Evolutionary conservation across 2,113 vertebrate genomes (phyloP), one percentile per base, ranked within the genome.

Genomic region (Macquaria australasica): DNA sequence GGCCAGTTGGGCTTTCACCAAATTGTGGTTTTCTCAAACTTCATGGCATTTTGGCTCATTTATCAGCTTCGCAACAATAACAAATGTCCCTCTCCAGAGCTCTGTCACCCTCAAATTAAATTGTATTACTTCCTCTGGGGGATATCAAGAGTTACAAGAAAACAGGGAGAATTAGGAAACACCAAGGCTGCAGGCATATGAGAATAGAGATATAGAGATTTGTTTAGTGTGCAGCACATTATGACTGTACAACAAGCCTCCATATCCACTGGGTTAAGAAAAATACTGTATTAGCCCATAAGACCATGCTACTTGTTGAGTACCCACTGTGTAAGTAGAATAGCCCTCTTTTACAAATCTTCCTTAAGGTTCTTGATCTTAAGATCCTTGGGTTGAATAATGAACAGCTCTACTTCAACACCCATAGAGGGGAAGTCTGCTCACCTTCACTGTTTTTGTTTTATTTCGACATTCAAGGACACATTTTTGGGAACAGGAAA

Each of bases 11-110:
- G 83, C 81, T 90, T 90, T 86, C 48, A 78, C 81, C 79, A 91
- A 91, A 85, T 79, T 91, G 89, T 64, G 86, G 92, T 92, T 94
- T 94, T 87, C 81, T 82, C 56, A 86, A 89, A 62, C 90, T 69
- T 87, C 83, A 82, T 73, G 87, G 84, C 76, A 90, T 93, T 68
- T 84, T 87, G 84, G 74, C 39, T 68, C 77, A 83, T 84, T 87
- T 58, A 73, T 79, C 64, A 73, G 64, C 34, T 70, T 81, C n/a
- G 53, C 43, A 85, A 76, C 59, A 68, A 72, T 77, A 91, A 81
- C 45, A 48, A 75, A 75, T 55, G 75, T 50, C 87, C 59, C 76
- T 48, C 25, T 56, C 14, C n/a, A 84, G 66, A 68, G 23, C 25
- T 84, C 62, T 21, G 55, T 85, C 62, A 69, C 21, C n/a, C 64